These are phyloP conservation scores for Cryptocheilus praepositus DNA, from an alignment of 2,888 invertebrate species.

Conservation along the genomic window DNA sequence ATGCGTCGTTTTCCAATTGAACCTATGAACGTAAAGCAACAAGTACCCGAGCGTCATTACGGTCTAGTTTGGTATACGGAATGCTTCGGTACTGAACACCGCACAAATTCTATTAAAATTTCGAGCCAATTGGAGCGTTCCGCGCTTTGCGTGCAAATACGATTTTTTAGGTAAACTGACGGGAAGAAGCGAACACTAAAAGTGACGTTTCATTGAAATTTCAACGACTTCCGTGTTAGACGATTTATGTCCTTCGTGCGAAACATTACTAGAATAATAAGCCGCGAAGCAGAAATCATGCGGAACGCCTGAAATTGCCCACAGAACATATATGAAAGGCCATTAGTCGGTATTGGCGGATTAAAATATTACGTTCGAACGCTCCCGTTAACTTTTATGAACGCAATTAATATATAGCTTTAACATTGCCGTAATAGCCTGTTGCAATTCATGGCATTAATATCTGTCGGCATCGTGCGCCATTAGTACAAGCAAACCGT, in stretches of 20 bases:
- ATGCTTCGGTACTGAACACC: too few species aligned
- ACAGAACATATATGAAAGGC: not conserved
- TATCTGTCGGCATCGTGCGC: constrained; percentile 54
- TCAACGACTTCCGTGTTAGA: too few species aligned
- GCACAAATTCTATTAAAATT: too few species aligned
- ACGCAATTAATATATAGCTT: constrained; percentile 51
- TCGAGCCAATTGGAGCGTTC: too few species aligned
- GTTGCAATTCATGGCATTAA: constrained; percentile 57
- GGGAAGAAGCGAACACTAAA: too few species aligned
- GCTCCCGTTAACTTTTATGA: constrained; percentile 50
- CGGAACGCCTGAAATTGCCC: too few species aligned
- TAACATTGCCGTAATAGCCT: constrained; percentile 51
- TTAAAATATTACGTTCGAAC: constrained; percentile 46
- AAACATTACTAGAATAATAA: too few species aligned
- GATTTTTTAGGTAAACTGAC: too few species aligned
- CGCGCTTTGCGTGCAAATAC: too few species aligned
- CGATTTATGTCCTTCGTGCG: too few species aligned
- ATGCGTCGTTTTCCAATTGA: constrained; percentile 38
- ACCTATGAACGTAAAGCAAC: constrained; percentile 37
- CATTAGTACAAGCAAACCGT: constrained; percentile 50
- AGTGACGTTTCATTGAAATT: too few species aligned
- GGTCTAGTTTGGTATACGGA: constrained; percentile 4
- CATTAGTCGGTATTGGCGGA: constrained; percentile 31
- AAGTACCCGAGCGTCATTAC: constrained; percentile 37
- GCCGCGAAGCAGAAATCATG: too few species aligned